Evolutionary conservation across 2,797 vertebrate genomes (phyloP).

Genomic region (Diceros bicornis): DNA sequence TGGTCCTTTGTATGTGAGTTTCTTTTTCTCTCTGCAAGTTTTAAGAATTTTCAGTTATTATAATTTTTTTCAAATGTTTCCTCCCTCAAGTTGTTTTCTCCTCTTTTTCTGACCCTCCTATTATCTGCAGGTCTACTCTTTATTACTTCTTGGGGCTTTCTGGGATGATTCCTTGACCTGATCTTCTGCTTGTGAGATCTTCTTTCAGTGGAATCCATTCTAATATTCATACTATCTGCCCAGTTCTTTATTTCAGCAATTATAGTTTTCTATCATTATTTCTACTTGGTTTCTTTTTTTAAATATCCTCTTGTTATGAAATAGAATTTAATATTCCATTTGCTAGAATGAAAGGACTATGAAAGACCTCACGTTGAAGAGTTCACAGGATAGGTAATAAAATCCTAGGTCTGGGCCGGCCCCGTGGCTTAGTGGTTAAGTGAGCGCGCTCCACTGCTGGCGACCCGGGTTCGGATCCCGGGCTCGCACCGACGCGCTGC

Average conservation of each 20-base stretch:
- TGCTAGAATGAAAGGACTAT: conserved; percentile 30
- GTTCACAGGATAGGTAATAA: background rate
- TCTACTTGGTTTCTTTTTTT: background rate
- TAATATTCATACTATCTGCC: background rate
- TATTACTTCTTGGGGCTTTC: background rate
- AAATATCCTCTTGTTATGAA: background rate
- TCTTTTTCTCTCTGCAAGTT: background rate
- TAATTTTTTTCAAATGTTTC: background rate
- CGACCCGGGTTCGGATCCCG: no score
- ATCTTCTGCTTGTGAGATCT: background rate
- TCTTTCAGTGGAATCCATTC: background rate
- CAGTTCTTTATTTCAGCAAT: background rate
- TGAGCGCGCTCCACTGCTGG: no score
- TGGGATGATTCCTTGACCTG: background rate
- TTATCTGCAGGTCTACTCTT: background rate
- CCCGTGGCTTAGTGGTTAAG: no score
- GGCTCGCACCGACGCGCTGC: no score
- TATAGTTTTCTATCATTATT: background rate
- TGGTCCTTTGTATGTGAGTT: background rate
- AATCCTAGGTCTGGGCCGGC: background rate
- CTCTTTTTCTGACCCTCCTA: background rate
- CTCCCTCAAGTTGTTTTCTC: background rate
- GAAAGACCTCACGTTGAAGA: background rate
- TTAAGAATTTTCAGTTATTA: conserved; percentile 2
- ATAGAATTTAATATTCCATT: conserved; percentile 17